Percentiles rank a stretch among this genome's conserved stretches.
Evolutionary conservation across 2,888 invertebrate species (phyloP).

Genomic region (Andricus quercusramuli): DNA sequence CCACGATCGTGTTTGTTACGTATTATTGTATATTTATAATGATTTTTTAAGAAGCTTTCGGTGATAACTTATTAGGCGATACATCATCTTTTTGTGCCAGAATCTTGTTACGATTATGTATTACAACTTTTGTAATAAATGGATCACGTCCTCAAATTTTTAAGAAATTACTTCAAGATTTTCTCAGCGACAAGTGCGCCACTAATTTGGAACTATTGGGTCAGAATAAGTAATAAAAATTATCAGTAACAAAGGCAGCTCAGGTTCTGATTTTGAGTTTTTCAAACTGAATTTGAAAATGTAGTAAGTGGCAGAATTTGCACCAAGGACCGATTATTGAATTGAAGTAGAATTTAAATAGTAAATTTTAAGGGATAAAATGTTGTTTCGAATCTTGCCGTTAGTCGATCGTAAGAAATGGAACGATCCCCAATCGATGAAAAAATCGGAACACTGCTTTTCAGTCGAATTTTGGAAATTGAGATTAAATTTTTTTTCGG

Average conservation of each 20-base stretch:
- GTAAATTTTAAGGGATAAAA: background rate
- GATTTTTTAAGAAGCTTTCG: conserved; percentile 51
- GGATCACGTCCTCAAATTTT: conserved; percentile 17
- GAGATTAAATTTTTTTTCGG: background rate
- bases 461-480: background rate
- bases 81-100: conserved; percentile 62
- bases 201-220: too few relatives aligned
- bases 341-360: background rate
- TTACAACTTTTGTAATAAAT: conserved; percentile 24
- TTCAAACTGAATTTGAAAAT: background rate
- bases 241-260: background rate
- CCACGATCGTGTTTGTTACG: conserved; percentile 4
- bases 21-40: conserved; percentile 46
- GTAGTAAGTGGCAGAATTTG: background rate
- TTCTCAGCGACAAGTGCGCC: background rate
- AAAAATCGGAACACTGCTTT: background rate
- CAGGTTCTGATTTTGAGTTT: background rate
- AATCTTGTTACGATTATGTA: conserved; percentile 57
- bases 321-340: background rate
- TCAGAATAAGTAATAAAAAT: too few relatives aligned
- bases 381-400: conserved; percentile 11
- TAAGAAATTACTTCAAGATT: background rate
- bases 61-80: conserved; percentile 36
- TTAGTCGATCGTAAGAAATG: conserved; percentile 5
- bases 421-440: conserved; percentile 1